These are phyloP conservation scores for Brachyptera risi DNA, from an alignment of 2,888 invertebrate genomes.

Conservation along the genomic window DNA sequence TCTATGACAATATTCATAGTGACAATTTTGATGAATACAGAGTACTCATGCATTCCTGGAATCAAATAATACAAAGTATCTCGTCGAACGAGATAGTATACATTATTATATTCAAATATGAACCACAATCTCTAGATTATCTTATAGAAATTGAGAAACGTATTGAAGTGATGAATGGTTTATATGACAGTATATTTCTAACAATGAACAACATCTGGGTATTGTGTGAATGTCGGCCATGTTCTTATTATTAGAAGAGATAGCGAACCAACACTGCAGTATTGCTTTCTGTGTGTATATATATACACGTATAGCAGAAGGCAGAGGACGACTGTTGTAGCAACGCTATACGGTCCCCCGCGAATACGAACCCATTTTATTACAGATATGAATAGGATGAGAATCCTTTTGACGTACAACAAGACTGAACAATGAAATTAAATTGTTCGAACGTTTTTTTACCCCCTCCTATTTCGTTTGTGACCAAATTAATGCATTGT, in stretches of 20 bases:
- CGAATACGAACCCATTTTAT: constrained; percentile 31
- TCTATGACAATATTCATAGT: no score
- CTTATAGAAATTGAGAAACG: neutral
- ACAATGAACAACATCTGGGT: constrained; percentile 3
- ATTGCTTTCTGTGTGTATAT: neutral
- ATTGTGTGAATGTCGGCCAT: constrained; percentile 1
- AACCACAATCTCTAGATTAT: neutral
- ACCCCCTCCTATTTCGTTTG: neutral
- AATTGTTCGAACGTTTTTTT: constrained; percentile 28
- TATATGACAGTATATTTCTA: constrained; percentile 12
- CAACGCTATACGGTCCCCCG: constrained; percentile 10
- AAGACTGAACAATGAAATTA: constrained; percentile 33
- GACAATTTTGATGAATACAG: no score
- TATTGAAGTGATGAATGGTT: constrained; percentile 12
- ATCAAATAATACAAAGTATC: no score
- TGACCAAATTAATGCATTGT: constrained; percentile 34
- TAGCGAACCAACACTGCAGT: neutral
- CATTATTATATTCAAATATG: no score
- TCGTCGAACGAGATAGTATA: no score
- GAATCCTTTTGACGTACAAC: constrained; percentile 28
- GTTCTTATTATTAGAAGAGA: neutral
- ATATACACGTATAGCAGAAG: no score
- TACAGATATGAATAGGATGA: constrained; percentile 26
- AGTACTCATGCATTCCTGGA: neutral
- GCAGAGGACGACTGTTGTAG: neutral